Evolutionary conservation across 2,113 vertebrate genomes (phyloP).

Genomic region (Oxyruncus cristatus): DNA sequence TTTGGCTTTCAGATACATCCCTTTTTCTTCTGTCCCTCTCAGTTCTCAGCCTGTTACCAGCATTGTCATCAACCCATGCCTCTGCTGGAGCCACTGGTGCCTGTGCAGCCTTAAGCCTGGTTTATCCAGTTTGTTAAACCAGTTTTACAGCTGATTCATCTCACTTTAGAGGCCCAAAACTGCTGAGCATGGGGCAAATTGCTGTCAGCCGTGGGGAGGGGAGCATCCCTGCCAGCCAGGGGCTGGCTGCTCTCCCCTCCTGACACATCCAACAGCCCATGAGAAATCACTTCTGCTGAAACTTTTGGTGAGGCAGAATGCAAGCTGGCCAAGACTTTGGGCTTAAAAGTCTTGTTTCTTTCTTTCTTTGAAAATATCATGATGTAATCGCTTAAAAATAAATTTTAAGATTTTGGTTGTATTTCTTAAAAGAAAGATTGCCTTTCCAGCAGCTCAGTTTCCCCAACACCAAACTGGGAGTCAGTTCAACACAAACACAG

Average conservation of each 20-base stretch:
- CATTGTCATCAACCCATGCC: neutral
- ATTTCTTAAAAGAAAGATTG: conserved; percentile 31
- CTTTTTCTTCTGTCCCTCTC: neutral
- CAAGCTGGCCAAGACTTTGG: neutral
- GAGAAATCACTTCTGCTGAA: conserved; percentile 25
- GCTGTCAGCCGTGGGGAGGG: accelerated
- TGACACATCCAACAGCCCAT: neutral
- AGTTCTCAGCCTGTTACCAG: neutral
- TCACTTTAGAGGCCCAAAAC: neutral
- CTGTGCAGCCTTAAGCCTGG: neutral
- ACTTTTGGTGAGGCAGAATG: neutral
- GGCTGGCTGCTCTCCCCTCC: neutral
- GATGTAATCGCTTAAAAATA: conserved; percentile 44
- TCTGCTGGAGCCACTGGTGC: neutral
- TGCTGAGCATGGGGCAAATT: neutral
- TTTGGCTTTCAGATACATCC: neutral
- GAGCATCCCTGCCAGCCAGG: neutral
- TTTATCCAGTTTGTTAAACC: neutral
- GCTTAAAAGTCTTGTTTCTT: neutral
- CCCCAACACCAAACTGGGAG: conserved; percentile 25
- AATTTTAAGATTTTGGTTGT: conserved; percentile 37
- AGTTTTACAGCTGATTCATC: conserved; percentile 11
- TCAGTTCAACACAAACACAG: conserved; percentile 51
- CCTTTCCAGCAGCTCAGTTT: conserved; percentile 29
- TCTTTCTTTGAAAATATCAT: neutral